These are phyloP conservation scores for Macropodus opercularis DNA, from an alignment of 2,797 vertebrate genomes.

Conservation along the genomic window DNA sequence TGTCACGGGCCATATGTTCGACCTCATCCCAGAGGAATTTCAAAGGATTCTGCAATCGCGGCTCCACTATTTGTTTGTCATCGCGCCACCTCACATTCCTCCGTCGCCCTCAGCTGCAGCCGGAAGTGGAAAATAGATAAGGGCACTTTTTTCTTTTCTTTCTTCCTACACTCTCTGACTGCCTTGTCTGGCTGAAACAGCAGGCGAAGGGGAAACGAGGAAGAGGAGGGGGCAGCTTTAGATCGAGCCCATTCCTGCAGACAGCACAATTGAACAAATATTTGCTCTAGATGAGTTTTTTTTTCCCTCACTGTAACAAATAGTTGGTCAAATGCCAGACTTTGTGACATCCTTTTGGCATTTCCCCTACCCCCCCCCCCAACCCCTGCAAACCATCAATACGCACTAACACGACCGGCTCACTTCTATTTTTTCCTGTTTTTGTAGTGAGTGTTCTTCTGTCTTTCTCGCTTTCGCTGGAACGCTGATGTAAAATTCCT, in stretches of 20 bases:
- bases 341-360: constrained; percentile 62
- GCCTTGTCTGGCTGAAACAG: constrained; percentile 41
- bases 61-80: constrained; percentile 57
- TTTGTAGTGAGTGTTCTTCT: constrained; percentile 17
- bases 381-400: constrained; percentile 32
- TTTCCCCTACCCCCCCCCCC: constrained; percentile 44
- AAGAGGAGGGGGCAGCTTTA: constrained; percentile 9
- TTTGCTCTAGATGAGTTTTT: constrained; percentile 58
- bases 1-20: constrained; percentile 34
- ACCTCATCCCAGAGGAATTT: constrained; percentile 56
- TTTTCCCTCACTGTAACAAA: constrained; percentile 55
- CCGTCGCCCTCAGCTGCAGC: constrained; percentile 27
- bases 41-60: constrained; percentile 19
- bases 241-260: constrained; percentile 35
- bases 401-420: constrained; percentile 2
- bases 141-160: constrained; percentile 51
- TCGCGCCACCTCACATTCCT: constrained; percentile 59
- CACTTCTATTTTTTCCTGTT: constrained; percentile 50
- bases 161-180: constrained; percentile 20
- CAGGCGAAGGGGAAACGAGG: constrained; percentile 17
- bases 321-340: constrained; percentile 61
- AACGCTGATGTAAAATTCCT: constrained; percentile 38
- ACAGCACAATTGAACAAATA: constrained; percentile 61
- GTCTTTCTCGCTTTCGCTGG: constrained; percentile 11
- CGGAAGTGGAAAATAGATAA: constrained; percentile 70